Percentiles rank a stretch among this genome's conserved stretches.
These are phyloP conservation scores for Oryctes rhinoceros DNA, from an alignment of 1,140 invertebrate species.

Conservation along the genomic window DNA sequence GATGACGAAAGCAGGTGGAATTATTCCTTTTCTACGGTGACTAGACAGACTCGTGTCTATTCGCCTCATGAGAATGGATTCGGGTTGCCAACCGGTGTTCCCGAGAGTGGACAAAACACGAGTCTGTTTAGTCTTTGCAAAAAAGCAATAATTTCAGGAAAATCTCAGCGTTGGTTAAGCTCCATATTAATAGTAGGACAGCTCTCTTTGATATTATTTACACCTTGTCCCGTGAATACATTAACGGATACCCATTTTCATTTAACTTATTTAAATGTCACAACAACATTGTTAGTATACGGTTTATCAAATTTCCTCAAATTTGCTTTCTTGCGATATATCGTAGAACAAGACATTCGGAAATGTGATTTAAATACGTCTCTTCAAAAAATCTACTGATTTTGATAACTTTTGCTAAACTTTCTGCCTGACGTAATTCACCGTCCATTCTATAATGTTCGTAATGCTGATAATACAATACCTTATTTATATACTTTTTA, in stretches of 20 bases:
- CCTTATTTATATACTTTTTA: not conserved
- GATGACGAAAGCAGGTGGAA: too few relatives aligned
- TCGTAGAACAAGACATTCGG: not conserved
- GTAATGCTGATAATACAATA: not conserved
- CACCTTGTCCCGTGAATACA: not conserved
- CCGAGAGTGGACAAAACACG: too few relatives aligned
- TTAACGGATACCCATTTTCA: not conserved
- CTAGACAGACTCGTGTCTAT: too few relatives aligned
- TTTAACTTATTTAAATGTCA: not conserved
- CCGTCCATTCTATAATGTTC: not conserved
- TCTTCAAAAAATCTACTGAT: not conserved
- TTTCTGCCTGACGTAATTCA: not conserved
- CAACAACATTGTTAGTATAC: not conserved
- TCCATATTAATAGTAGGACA: not conserved
- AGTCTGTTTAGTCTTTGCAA: too few relatives aligned
- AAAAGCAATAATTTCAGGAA: not conserved
- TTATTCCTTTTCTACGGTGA: too few relatives aligned
- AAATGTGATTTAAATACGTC: slow-evolving; percentile 6
- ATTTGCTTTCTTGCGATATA: not conserved
- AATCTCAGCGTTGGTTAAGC: not conserved
- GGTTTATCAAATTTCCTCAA: not conserved
- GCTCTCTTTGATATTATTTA: not conserved
- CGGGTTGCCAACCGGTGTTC: too few relatives aligned
- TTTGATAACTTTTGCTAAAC: not conserved
- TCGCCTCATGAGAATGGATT: too few relatives aligned